Evolutionary conservation across 2,888 invertebrate species (phyloP), one percentile per base, ranked within the genome.

Genomic region (Liodrosophila aerea): DNA sequence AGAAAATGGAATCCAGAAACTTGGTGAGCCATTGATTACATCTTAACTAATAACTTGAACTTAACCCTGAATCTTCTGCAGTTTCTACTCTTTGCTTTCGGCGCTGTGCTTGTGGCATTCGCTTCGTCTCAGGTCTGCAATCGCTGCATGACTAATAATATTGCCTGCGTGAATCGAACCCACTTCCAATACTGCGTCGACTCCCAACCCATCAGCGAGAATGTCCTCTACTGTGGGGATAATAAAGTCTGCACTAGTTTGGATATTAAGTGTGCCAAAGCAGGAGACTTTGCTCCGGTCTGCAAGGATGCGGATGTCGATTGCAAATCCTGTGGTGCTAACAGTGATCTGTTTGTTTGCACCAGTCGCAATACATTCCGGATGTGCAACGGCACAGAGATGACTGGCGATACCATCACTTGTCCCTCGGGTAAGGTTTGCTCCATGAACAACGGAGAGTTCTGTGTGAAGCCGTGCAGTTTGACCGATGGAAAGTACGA

Each of bases 321-420:
- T 5, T 88, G 88, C 50, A 52, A 61, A 0, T 1, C 33, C 9
- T 88, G 87, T 51, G 47, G 66, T n/a, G 75, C n/a, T n/a, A n/a
- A 33, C 4, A 3, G 0, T 0, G 46, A 43, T 2, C 12, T 76
- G 12, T 87, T 87, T 52, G 64, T 78, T 22, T 87, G 87, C 60
- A 86, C 82, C 34, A 86, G 85, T 39, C 71, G 73, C 43, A 84
- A 67, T 18, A 80, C 78, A 4, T 87, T 76, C 46, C 73, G 57
- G 3, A 57, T 62, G 65, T 87, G 87, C 53, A 5, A 73, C n/a
- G 71, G 66, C 11, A 22, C 4, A 1, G 27, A 7, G 1, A 11
- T 54, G 2, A 54, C 47, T 0, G 46, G 46, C 1, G 7, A 34
- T 0, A 9, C 9, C 4, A n/a, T 40, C 2, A 22, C 27, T 0